Conservation (phyloP, 2,113 vertebrate species). For the Nymphicus hollandicus region DNA sequence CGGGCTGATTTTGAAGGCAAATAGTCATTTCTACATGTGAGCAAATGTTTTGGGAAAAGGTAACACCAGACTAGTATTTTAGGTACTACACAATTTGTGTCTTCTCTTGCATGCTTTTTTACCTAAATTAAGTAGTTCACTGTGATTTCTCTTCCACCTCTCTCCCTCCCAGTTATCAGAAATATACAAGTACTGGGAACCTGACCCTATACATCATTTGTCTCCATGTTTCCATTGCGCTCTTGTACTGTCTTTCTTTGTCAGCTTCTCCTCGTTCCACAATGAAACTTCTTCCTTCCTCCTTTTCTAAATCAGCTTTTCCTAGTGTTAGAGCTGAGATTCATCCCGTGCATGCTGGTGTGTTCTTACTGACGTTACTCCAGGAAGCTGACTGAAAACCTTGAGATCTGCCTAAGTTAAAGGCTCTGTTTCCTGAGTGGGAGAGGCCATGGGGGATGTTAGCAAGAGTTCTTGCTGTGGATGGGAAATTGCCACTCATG, state of each 20-base stretch:
- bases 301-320: slow-evolving; percentile 30
- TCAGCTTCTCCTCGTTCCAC: slow-evolving; percentile 12
- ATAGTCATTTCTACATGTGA: background rate
- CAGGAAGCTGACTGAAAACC: background rate
- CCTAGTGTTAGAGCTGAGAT: background rate
- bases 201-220: background rate
- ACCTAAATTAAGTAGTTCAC: background rate
- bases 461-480: background rate
- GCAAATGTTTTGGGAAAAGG: background rate
- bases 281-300: slow-evolving; percentile 48
- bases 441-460: background rate
- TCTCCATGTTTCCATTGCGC: background rate
- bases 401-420: background rate
- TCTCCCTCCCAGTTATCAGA: background rate
- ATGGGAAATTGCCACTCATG: background rate
- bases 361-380: background rate
- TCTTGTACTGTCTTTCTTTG: background rate
- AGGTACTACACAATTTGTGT: background rate
- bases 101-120: background rate
- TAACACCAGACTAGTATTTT: background rate
- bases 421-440: background rate
- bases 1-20: background rate
- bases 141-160: background rate
- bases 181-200: background rate
- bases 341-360: background rate